Evolutionary conservation across 2,888 invertebrate genomes (phyloP).

Genomic region (Epirrhoe alternata): DNA sequence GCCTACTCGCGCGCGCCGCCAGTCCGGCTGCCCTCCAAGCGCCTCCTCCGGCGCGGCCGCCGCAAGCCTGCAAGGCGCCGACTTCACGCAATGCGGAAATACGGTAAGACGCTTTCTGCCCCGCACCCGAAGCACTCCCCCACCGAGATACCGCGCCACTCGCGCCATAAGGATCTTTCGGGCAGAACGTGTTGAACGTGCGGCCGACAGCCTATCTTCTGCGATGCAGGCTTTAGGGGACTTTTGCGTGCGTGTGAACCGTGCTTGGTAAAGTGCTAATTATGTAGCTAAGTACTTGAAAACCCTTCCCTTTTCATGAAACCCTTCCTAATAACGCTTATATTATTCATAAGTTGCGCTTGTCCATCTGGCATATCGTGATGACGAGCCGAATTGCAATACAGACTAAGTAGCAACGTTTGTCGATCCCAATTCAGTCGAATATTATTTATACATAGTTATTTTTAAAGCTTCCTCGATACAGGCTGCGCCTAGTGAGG

Average conservation of each 20-base stretch:
- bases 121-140: conserved; percentile 87
- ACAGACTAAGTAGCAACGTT: no score
- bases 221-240: background rate
- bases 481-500: no score
- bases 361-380: background rate
- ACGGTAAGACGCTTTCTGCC: conserved; percentile 95
- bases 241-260: background rate
- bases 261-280: no score
- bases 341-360: background rate
- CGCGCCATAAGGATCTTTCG: conserved; percentile 49
- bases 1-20: conserved; percentile 80
- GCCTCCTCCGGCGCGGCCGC: conserved; percentile 32
- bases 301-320: background rate
- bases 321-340: background rate
- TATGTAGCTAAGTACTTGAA: background rate
- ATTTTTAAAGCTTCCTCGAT: no score
- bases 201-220: background rate
- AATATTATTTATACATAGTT: no score
- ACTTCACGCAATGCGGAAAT: conserved; percentile 72
- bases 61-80: conserved; percentile 24
- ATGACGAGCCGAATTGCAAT: no score
- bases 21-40: conserved; percentile 86
- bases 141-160: conserved; percentile 74
- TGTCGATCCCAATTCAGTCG: no score
- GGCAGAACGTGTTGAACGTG: background rate